A percentile compares a stretch with the other conserved stretches of the same genome.
These are phyloP conservation scores for Bugula neritina DNA, from an alignment of 2,888 invertebrate species.

Conservation along the genomic window DNA sequence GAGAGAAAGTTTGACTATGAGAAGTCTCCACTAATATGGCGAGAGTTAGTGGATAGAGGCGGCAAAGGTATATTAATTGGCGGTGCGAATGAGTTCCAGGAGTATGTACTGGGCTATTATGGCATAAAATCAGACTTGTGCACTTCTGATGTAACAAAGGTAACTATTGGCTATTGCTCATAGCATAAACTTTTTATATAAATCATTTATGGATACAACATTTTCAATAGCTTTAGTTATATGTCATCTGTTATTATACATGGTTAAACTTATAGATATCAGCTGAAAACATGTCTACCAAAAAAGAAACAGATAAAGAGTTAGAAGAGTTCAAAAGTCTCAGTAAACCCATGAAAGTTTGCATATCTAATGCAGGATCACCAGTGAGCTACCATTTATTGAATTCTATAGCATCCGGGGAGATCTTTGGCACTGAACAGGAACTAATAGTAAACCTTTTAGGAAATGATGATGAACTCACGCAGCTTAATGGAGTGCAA, in stretches of 20 bases:
- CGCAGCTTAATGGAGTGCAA: slow-evolving; percentile 37
- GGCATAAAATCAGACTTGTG: slow-evolving; percentile 42
- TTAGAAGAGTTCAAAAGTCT: slow-evolving; percentile 34
- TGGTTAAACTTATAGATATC: background rate
- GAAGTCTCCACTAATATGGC: slow-evolving; percentile 52
- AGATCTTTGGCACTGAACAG: slow-evolving; percentile 40
- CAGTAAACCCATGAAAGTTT: slow-evolving; percentile 44
- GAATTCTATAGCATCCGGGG: slow-evolving; percentile 39
- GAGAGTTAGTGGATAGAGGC: slow-evolving; percentile 53
- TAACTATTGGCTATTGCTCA: background rate
- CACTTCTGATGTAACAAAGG: slow-evolving; percentile 42
- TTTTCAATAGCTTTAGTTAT: too few relatives aligned
- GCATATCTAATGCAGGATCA: slow-evolving; percentile 45
- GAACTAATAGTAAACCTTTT: slow-evolving; percentile 42
- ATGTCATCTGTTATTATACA: too few relatives aligned
- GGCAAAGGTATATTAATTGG: slow-evolving; percentile 53
- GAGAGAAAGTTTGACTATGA: slow-evolving; percentile 46
- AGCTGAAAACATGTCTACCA: slow-evolving; percentile 18
- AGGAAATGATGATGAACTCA: slow-evolving; percentile 32
- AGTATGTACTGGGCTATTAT: slow-evolving; percentile 45
- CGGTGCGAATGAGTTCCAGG: slow-evolving; percentile 51
- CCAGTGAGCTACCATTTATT: slow-evolving; percentile 41
- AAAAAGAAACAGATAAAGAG: slow-evolving; percentile 37
- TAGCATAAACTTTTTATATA: too few relatives aligned
- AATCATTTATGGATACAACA: too few relatives aligned